These are phyloP conservation scores for Muntiacus reevesi DNA, from an alignment of 2,113 vertebrate genomes.

Conservation along the genomic window DNA sequence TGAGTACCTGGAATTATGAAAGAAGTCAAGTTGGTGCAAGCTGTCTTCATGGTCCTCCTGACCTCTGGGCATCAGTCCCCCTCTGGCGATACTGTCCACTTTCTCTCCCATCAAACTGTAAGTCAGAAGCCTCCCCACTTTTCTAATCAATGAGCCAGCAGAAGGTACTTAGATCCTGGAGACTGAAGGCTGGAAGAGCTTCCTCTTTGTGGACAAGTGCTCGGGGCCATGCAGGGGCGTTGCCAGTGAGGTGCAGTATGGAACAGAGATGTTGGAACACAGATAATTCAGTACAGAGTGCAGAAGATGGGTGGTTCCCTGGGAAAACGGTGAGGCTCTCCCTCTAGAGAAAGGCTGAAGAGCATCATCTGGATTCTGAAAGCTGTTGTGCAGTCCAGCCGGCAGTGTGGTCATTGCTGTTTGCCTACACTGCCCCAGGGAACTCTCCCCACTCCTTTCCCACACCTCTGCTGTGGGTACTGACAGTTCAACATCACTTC, in stretches of 20 bases:
- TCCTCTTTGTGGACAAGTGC: background rate
- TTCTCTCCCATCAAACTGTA: background rate
- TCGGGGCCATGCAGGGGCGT: background rate
- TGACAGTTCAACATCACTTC: background rate
- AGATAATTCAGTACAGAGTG: background rate
- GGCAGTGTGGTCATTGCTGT: rapidly evolving
- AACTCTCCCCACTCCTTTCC: background rate
- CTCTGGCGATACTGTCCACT: background rate
- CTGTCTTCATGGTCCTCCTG: background rate
- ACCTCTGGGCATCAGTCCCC: background rate
- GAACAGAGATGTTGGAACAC: background rate
- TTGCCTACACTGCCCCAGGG: background rate
- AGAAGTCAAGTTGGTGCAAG: background rate
- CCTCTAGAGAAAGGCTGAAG: background rate
- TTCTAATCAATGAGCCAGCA: background rate
- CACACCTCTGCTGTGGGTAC: background rate
- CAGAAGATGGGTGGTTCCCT: background rate
- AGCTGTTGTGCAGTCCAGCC: background rate
- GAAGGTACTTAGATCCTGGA: background rate
- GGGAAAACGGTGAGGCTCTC: background rate
- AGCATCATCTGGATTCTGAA: background rate
- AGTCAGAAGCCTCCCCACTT: background rate
- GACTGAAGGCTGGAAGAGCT: background rate
- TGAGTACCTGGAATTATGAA: background rate
- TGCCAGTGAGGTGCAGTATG: background rate